Evolutionary conservation across 2,797 vertebrate genomes (phyloP).

Genomic region (Agapornis canus): DNA sequence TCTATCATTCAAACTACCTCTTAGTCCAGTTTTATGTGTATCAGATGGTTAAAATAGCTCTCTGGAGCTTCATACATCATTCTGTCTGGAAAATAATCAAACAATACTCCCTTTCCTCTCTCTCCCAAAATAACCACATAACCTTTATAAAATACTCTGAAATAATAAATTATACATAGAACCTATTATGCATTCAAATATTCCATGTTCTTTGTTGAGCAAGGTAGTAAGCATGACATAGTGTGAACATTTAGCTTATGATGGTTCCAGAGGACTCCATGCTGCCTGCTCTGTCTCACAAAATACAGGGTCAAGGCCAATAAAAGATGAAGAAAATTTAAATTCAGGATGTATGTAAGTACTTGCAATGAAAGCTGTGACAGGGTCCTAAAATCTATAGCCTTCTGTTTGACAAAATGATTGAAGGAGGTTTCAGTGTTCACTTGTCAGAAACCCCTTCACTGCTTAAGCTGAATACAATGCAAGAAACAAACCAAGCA

Average conservation of each 20-base stretch:
- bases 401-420: not conserved
- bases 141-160: not conserved
- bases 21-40: not conserved
- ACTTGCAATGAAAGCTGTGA: not conserved
- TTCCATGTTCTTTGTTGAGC: not conserved
- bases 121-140: not conserved
- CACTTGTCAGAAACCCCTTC: not conserved
- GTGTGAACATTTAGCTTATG: not conserved
- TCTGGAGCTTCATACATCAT: not conserved
- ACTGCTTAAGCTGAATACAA: not conserved
- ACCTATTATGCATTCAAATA: not conserved
- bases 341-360: not conserved
- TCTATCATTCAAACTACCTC: not conserved
- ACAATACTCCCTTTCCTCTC: not conserved
- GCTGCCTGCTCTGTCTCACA: not conserved
- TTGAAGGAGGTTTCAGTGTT: not conserved
- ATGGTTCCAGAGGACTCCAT: not conserved
- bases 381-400: not conserved
- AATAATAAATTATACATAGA: not conserved
- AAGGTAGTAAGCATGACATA: accelerated
- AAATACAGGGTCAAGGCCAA: not conserved
- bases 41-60: not conserved
- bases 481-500: not conserved
- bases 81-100: not conserved
- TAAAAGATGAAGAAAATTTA: not conserved